Evolutionary conservation across 2,113 vertebrate species (phyloP).

Genomic region (Tiliqua scincoides): DNA sequence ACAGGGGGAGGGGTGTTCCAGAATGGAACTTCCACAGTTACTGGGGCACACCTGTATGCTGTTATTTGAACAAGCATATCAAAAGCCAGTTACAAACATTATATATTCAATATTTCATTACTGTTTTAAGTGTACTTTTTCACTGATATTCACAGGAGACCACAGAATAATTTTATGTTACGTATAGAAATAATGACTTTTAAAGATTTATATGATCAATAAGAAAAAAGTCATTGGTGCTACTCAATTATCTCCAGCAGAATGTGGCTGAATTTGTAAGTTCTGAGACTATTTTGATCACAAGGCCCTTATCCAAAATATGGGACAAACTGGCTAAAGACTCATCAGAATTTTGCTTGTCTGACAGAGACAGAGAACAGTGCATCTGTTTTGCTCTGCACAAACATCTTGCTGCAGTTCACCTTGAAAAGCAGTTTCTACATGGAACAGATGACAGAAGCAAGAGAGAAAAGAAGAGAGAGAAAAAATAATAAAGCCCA

Average conservation of each 20-base stretch:
- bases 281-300: neutral
- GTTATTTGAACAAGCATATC: neutral
- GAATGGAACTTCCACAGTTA: no score
- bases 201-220: neutral
- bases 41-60: no score
- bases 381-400: neutral
- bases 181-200: neutral
- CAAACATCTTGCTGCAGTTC: fast-evolving
- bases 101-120: neutral
- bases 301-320: neutral
- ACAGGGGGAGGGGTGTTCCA: no score
- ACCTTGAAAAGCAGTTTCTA: neutral
- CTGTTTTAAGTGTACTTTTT: no score
- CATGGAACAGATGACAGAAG: neutral
- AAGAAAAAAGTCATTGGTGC: neutral
- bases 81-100: neutral
- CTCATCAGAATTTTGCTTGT: neutral
- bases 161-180: neutral
- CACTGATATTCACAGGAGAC: neutral
- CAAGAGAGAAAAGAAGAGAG: neutral
- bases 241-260: neutral
- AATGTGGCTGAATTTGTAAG: neutral
- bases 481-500: neutral
- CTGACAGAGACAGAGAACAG: neutral
- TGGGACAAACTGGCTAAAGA: neutral